Conservation (phyloP, 1,140 invertebrate genomes). For the Solen grandis region DNA sequence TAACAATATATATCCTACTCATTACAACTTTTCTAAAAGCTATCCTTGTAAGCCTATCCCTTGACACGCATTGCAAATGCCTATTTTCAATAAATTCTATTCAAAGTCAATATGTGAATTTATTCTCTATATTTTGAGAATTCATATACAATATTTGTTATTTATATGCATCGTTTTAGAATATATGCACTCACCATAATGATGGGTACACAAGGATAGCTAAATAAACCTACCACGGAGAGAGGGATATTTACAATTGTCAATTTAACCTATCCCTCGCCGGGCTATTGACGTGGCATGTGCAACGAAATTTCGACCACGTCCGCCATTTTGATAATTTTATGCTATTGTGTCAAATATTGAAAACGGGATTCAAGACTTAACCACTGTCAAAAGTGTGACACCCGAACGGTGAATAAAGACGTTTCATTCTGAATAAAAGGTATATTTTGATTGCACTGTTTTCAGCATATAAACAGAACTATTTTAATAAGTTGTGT, state of each 20-base stretch:
- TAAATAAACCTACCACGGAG: too few species aligned
- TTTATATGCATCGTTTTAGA: too few species aligned
- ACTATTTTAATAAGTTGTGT: not conserved
- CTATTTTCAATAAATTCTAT: too few species aligned
- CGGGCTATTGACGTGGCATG: slow-evolving; percentile 73
- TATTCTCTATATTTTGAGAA: too few species aligned
- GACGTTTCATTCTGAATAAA: not conserved
- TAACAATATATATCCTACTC: too few species aligned
- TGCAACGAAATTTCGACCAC: slow-evolving; percentile 70
- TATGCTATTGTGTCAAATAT: slow-evolving; percentile 14
- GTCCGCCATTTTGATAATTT: slow-evolving; percentile 70
- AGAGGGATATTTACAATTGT: slow-evolving; percentile 36
- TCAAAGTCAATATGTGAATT: too few species aligned
- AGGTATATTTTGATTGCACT: slow-evolving; percentile 1
- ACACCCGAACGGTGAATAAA: not conserved
- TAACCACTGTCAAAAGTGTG: not conserved
- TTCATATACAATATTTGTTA: too few species aligned
- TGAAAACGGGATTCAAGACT: not conserved
- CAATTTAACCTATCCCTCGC: slow-evolving; percentile 30
- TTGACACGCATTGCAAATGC: too few species aligned
- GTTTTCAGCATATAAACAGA: not conserved
- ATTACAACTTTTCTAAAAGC: too few species aligned
- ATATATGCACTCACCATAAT: too few species aligned
- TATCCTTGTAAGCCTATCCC: too few species aligned
- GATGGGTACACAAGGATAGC: too few species aligned